phyloP scores from a whole-genome alignment of 2,888 invertebrate species.

The Cataglyphis albicans region DNA sequence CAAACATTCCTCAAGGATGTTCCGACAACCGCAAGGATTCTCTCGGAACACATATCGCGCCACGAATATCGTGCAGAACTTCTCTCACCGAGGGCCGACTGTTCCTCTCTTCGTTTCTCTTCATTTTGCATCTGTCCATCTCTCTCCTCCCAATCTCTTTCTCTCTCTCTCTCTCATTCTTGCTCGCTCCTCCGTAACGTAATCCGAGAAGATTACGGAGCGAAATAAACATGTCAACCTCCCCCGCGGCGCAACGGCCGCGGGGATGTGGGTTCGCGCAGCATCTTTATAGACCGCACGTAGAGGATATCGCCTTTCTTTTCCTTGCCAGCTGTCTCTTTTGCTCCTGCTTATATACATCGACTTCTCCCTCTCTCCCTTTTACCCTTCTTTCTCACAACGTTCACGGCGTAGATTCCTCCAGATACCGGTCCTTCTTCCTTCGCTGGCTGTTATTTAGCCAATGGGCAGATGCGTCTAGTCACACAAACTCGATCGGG shows the following conservation, averaged over 20 bases:
- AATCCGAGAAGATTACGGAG: constrained; percentile 82
- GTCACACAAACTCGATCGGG: constrained; percentile 61
- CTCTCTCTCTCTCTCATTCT: constrained; percentile 35
- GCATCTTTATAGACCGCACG: constrained; percentile 74
- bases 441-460: constrained; percentile 62
- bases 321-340: constrained; percentile 42
- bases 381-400: background rate
- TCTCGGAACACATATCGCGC: constrained; percentile 48
- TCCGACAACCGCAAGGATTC: constrained; percentile 57
- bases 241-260: constrained; percentile 64
- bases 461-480: constrained; percentile 61
- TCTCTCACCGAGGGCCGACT: constrained; percentile 44
- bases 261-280: constrained; percentile 74
- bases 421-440: constrained; percentile 55
- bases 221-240: constrained; percentile 83
- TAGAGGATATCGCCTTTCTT: constrained; percentile 61
- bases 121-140: constrained; percentile 40
- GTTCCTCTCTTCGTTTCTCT: constrained; percentile 60
- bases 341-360: constrained; percentile 30
- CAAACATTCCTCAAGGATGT: constrained; percentile 49
- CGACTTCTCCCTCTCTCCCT: background rate
- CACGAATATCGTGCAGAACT: constrained; percentile 59
- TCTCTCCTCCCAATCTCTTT: constrained; percentile 3
- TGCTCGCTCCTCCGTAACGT: constrained; percentile 64
- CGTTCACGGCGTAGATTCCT: constrained; percentile 62